These are phyloP conservation scores for Rhinogobio ventralis DNA, from an alignment of 2,797 vertebrate genomes.

Conservation along the genomic window DNA sequence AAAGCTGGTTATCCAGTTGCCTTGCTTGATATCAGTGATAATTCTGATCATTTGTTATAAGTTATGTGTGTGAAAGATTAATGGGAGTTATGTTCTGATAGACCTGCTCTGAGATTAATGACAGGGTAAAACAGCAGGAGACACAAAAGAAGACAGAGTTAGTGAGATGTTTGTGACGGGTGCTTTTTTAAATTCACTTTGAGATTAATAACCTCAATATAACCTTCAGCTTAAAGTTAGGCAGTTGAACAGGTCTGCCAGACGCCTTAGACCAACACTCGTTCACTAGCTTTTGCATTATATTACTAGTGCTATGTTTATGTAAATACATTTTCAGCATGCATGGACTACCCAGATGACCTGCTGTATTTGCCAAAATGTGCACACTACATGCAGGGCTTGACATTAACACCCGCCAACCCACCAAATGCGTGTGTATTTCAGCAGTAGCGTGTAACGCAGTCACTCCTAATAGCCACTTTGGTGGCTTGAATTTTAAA, in stretches of 20 bases:
- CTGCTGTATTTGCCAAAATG: not conserved
- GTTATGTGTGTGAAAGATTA: not conserved
- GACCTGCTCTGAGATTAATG: conserved; percentile 6
- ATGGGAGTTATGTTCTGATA: not conserved
- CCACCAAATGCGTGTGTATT: too few species aligned
- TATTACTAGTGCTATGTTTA: not conserved
- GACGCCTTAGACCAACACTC: not conserved
- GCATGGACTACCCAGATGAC: not conserved
- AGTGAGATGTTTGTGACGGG: not conserved
- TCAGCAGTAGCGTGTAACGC: too few species aligned
- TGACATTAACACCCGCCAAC: too few species aligned
- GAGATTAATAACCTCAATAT: not conserved
- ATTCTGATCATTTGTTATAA: not conserved
- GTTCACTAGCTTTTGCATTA: not conserved
- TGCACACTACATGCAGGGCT: not conserved
- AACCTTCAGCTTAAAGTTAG: not conserved
- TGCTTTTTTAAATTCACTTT: conserved; percentile 18
- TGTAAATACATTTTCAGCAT: not conserved
- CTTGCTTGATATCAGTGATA: not conserved
- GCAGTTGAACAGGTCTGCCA: not conserved
- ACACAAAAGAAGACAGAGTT: not conserved
- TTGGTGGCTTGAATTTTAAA: too few species aligned
- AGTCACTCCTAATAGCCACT: too few species aligned
- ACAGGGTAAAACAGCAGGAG: not conserved
- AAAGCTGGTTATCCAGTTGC: not conserved